phyloP scores from a whole-genome alignment of 92 coral and sea anemone genomes.

The Actinostola sp. region DNA sequence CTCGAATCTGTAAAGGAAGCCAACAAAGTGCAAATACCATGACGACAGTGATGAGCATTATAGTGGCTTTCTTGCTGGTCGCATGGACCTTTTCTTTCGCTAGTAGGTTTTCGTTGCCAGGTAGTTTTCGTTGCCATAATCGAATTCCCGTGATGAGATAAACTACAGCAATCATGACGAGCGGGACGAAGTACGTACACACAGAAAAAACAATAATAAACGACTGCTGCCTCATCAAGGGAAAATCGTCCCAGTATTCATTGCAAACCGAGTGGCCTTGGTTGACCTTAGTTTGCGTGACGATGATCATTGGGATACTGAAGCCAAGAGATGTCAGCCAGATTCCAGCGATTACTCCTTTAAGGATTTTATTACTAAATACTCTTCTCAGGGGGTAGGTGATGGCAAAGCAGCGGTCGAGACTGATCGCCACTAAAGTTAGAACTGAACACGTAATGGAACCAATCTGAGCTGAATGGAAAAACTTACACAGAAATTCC shows the following conservation, averaged over 20 bases:
- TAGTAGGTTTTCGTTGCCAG: constrained; percentile 72
- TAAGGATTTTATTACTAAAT: constrained; percentile 59
- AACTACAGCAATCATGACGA: constrained; percentile 55
- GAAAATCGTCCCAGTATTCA: constrained; percentile 20
- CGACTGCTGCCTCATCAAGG: not conserved
- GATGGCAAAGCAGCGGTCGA: constrained; percentile 74
- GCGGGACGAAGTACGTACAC: constrained; percentile 65
- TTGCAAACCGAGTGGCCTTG: constrained; percentile 39
- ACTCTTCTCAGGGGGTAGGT: constrained; percentile 62
- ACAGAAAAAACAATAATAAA: constrained; percentile 39
- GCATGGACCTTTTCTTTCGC: constrained; percentile 80
- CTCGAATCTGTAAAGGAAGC: constrained; percentile 78
- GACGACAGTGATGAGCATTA: constrained; percentile 81
- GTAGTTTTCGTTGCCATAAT: constrained; percentile 69
- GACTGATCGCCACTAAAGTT: constrained; percentile 67
- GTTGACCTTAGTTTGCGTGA: constrained; percentile 7
- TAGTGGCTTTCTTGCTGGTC: constrained; percentile 75
- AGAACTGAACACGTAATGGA: constrained; percentile 74
- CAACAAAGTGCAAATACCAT: constrained; percentile 83
- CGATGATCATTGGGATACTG: constrained; percentile 57
- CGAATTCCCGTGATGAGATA: constrained; percentile 64
- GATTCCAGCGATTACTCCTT: constrained; percentile 43
- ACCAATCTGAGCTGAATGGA: constrained; percentile 54
- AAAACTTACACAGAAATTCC: constrained; percentile 58
- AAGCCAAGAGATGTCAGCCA: constrained; percentile 61